A percentile compares a stretch with the other conserved stretches of the same genome.
These are phyloP conservation scores for Halcyon smyrnensis DNA, from an alignment of 2,797 vertebrate species.

Conservation along the genomic window DNA sequence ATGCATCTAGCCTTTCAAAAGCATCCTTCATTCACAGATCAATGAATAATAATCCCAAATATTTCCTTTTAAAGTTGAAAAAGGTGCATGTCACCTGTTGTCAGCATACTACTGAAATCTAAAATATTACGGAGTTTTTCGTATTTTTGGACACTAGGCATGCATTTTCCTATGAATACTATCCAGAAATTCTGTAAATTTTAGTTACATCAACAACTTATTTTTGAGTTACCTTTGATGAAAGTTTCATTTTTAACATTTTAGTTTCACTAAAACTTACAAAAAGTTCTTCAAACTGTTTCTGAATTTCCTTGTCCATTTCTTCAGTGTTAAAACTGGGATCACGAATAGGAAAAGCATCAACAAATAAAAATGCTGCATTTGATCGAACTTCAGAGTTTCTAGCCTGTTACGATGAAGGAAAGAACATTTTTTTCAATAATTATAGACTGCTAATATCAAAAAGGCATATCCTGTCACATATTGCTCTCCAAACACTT, in stretches of 20 bases:
- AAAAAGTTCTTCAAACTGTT: slow-evolving; percentile 91
- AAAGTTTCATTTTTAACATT: background rate
- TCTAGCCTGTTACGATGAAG: slow-evolving; percentile 79
- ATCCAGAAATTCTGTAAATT: background rate
- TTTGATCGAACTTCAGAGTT: slow-evolving; percentile 94
- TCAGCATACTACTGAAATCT: background rate
- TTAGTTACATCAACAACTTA: background rate
- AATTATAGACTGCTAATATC: background rate
- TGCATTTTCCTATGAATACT: background rate
- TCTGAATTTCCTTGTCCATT: slow-evolving; percentile 88
- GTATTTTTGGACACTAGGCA: background rate
- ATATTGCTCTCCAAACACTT: background rate
- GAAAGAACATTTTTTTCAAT: background rate
- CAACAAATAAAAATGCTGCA: slow-evolving; percentile 90
- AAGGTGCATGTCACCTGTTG: background rate
- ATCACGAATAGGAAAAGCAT: slow-evolving; percentile 92
- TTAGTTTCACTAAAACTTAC: slow-evolving; percentile 75
- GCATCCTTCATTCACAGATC: background rate
- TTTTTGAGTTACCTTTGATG: background rate
- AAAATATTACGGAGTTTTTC: background rate
- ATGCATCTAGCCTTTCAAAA: background rate
- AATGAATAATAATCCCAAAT: background rate
- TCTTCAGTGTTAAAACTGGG: slow-evolving; percentile 79
- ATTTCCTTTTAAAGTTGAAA: background rate
- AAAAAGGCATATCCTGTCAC: background rate